Conservation (phyloP, 1,140 invertebrate genomes). For the Ladona fulva region DNA sequence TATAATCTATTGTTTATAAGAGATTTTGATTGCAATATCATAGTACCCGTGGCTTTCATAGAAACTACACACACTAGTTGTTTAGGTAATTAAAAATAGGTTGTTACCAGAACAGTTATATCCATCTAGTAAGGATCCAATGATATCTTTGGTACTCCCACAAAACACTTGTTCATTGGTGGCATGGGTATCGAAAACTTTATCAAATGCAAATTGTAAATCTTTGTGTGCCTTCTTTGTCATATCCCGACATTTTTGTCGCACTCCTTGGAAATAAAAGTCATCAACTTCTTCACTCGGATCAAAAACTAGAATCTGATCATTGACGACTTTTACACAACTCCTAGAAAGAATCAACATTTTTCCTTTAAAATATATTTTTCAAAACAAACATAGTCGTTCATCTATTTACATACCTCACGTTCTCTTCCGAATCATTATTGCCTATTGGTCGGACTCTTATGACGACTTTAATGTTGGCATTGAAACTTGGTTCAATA, state of each 20-base stretch:
- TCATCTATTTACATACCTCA: not conserved
- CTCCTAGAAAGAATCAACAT: conserved; percentile 19
- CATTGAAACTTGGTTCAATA: not conserved
- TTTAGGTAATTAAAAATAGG: conserved; percentile 8
- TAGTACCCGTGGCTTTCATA: too few relatives aligned
- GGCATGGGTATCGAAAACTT: conserved; percentile 58
- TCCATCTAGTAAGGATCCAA: conserved; percentile 67
- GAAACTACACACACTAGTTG: too few relatives aligned
- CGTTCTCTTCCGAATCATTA: conserved; percentile 44
- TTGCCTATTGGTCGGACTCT: conserved; percentile 63
- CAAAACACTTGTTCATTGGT: conserved; percentile 68
- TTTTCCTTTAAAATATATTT: conserved; percentile 20
- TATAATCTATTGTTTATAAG: too few relatives aligned
- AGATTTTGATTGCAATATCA: too few relatives aligned
- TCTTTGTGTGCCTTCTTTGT: conserved; percentile 76
- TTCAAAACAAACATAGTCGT: conserved; percentile 16
- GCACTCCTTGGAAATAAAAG: conserved; percentile 73
- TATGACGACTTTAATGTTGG: conserved; percentile 63
- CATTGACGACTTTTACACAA: conserved; percentile 61
- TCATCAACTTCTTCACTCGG: conserved; percentile 71
- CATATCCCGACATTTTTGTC: conserved; percentile 68
- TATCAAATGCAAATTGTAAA: conserved; percentile 77
- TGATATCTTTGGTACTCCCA: conserved; percentile 63
- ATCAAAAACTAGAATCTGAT: conserved; percentile 77
- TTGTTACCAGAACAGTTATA: conserved; percentile 73